Conservation (phyloP, 2,888 invertebrate species). For the Calliopum simillimum region DNA sequence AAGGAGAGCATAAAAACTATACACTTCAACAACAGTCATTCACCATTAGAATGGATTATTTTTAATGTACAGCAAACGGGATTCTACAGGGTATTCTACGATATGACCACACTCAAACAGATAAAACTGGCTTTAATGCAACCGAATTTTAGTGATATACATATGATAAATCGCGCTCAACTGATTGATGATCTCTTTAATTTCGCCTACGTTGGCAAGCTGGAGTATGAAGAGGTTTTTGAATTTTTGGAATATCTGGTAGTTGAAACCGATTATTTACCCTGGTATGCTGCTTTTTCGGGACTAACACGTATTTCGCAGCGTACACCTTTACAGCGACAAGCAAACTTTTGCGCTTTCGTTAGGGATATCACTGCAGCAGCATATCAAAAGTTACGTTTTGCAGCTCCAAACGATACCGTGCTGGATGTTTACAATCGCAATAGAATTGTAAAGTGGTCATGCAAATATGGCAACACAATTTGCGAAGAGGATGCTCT, state of each 20-base stretch:
- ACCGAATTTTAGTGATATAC: conserved; percentile 49
- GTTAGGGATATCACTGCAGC: conserved; percentile 67
- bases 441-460: conserved; percentile 71
- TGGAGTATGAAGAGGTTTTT: conserved; percentile 70
- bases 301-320: conserved; percentile 46
- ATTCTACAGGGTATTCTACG: conserved; percentile 77
- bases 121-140: conserved; percentile 48
- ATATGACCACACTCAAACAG: conserved; percentile 70
- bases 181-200: conserved; percentile 79
- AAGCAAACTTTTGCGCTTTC: conserved; percentile 59
- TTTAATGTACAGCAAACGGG: conserved; percentile 60
- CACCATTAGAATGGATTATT: conserved; percentile 57
- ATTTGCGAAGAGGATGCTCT: conserved; percentile 70
- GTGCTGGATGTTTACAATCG: conserved; percentile 73
- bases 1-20: neutral
- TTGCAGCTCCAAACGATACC: conserved; percentile 65
- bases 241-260: conserved; percentile 76
- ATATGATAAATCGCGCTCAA: conserved; percentile 77
- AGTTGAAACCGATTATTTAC: conserved; percentile 77
- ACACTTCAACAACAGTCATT: conserved; percentile 1
- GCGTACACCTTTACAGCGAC: conserved; percentile 50
- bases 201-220: conserved; percentile 71
- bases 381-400: conserved; percentile 69
- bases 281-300: conserved; percentile 77
- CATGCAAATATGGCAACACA: conserved; percentile 73